phyloP scores from a whole-genome alignment of 1,140 invertebrate species.

The Bombus confusus region DNA sequence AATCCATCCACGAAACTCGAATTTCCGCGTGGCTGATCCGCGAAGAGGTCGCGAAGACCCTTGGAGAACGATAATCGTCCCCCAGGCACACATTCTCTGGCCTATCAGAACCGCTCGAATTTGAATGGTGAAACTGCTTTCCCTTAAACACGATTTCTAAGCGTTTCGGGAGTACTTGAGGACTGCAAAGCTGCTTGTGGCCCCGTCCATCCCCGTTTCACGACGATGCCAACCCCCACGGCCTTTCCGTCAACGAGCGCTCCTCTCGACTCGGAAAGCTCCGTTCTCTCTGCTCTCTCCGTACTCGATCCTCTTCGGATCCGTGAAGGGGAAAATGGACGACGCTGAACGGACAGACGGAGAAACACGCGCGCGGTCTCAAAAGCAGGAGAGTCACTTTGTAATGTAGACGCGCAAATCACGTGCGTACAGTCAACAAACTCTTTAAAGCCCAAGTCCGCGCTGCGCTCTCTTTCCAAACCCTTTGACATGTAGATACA shows the following conservation, averaged over 20 bases:
- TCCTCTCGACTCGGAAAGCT: conserved; percentile 31
- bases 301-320: conserved; percentile 48
- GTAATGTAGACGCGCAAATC: conserved; percentile 46
- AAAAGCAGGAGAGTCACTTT: conserved; percentile 47
- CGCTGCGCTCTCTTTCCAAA: neutral
- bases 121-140: conserved; percentile 35
- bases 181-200: conserved; percentile 25
- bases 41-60: conserved; percentile 14
- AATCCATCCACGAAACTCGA: conserved; percentile 24
- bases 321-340: conserved; percentile 48
- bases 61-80: conserved; percentile 45
- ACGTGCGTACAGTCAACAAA: conserved; percentile 51
- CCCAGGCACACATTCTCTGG: conserved; percentile 27
- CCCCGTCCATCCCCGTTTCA: neutral
- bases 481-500: conserved; percentile 63
- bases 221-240: neutral
- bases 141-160: conserved; percentile 55
- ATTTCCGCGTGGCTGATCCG: conserved; percentile 38
- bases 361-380: conserved; percentile 41
- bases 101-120: conserved; percentile 40
- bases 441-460: conserved; percentile 43
- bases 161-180: conserved; percentile 46
- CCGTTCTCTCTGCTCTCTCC: neutral
- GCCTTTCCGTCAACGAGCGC: conserved; percentile 28
- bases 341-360: conserved; percentile 51